These are phyloP conservation scores for Sylvia borin DNA, from an alignment of 2,797 vertebrate species.

Conservation along the genomic window DNA sequence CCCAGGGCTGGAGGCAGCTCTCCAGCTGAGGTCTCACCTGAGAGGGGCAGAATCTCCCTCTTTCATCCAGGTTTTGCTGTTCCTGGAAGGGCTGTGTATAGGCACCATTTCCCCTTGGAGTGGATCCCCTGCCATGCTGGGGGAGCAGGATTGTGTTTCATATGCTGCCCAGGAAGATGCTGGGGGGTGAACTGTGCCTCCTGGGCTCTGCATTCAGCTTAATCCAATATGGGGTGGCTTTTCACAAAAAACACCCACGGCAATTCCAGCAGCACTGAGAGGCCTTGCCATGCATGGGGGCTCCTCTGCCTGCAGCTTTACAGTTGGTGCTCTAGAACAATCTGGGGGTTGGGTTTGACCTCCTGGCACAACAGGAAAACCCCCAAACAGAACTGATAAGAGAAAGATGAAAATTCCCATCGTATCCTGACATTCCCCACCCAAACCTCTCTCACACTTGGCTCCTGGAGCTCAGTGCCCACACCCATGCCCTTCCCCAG, in stretches of 20 bases:
- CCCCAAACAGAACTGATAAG: not conserved
- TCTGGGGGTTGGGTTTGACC: not conserved
- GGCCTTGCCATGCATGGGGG: not conserved
- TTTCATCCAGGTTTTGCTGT: not conserved
- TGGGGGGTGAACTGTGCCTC: not conserved
- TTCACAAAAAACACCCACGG: not conserved
- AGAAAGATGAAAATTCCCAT: not conserved
- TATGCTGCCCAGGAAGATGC: not conserved
- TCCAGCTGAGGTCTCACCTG: not conserved
- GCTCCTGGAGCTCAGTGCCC: not conserved
- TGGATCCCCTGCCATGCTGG: not conserved
- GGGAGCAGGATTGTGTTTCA: not conserved
- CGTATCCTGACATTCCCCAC: fast-evolving
- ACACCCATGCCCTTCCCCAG: not conserved
- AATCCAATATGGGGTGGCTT: fast-evolving
- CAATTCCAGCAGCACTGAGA: not conserved
- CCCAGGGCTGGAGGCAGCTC: not conserved
- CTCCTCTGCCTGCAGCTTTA: not conserved
- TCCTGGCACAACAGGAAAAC: not conserved
- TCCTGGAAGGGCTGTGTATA: not conserved
- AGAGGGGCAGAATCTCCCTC: not conserved
- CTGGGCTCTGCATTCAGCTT: not conserved
- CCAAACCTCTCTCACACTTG: not conserved
- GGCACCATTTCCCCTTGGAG: not conserved
- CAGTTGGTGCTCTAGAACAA: not conserved